Evolutionary conservation across 2,888 invertebrate genomes (phyloP), one percentile per base, ranked within the genome.

Genomic region (Epirrita christyi): DNA sequence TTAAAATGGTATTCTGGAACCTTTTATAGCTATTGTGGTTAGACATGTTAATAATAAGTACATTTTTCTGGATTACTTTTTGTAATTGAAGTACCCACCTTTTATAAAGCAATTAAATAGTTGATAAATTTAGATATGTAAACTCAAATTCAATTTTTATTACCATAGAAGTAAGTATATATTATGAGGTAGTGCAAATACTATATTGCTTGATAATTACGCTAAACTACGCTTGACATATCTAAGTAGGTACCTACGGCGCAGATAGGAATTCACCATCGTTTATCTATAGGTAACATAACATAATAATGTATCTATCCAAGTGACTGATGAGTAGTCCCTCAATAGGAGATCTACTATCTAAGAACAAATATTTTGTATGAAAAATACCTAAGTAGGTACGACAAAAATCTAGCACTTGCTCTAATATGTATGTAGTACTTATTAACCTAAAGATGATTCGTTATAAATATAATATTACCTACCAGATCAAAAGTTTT

Each of bases 101-200:
- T 66, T 64, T 71, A 67, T 67, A 67, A 69, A 73, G 70, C 72
- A 72, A 72, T 70, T 70, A 70, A 64, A 62, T 74, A 75, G 63
- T 61, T 62, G 57, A 61, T 64, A 66, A 66, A n/a, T 61, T 51
- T 63, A 73, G 38, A 40, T 61, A 68, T 61, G 50, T 61, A 67
- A 57, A 49, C 8, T 47, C 37, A 49, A 32, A 41, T 32, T 41
- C n/a, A 29, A 41, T 41, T 49, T 48, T 32, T 40, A 13, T 14
- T 13, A n/a, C 5, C n/a, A n/a, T 36, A 36, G 9, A n/a, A 11
- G n/a, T 38, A 38, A 28, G 21, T 28, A 27, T 28, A 14, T 29
- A n/a, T n/a, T n/a, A 27, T 38, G 11, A 4, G 37, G 21, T 14
- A 37, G 28, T 38, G 11, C 38, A 7, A 6, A 13, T 14, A 2